Evolutionary conservation across 2,113 vertebrate species (phyloP).

Genomic region (Typhlomys cinereus): DNA sequence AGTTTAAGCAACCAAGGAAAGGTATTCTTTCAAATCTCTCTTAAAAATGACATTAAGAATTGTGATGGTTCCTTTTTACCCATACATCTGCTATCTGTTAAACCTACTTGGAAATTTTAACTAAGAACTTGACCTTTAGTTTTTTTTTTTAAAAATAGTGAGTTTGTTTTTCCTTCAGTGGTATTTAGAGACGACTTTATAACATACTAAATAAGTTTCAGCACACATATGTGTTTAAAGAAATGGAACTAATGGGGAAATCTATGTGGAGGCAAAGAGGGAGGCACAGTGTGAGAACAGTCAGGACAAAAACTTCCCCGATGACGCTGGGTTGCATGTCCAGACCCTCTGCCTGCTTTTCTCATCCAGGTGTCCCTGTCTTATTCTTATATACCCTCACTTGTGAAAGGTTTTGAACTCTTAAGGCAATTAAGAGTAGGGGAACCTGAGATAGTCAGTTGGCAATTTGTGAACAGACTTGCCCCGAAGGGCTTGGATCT

Average conservation of each 20-base stretch:
- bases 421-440: not conserved
- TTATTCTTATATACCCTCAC: not conserved
- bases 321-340: not conserved
- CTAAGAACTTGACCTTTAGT: not conserved
- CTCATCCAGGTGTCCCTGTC: not conserved
- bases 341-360: not conserved
- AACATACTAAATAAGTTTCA: not conserved
- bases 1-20: no score
- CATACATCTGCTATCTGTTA: conserved; percentile 7
- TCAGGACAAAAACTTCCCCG: not conserved
- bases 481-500: not conserved
- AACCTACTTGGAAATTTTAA: conserved; percentile 53
- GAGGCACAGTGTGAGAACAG: not conserved
- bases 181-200: conserved; percentile 8
- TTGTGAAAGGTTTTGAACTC: not conserved
- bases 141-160: conserved; percentile 47
- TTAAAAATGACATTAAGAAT: conserved; percentile 21
- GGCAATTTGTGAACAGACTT: not conserved
- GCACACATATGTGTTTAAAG: not conserved
- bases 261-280: not conserved
- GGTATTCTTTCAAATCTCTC: conserved; percentile 8
- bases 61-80: not conserved
- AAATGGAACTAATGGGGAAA: not conserved
- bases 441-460: conserved; percentile 9
- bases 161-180: not conserved